These are phyloP conservation scores for Megalopta genalis DNA, from an alignment of 1,140 invertebrate genomes.

Conservation along the genomic window DNA sequence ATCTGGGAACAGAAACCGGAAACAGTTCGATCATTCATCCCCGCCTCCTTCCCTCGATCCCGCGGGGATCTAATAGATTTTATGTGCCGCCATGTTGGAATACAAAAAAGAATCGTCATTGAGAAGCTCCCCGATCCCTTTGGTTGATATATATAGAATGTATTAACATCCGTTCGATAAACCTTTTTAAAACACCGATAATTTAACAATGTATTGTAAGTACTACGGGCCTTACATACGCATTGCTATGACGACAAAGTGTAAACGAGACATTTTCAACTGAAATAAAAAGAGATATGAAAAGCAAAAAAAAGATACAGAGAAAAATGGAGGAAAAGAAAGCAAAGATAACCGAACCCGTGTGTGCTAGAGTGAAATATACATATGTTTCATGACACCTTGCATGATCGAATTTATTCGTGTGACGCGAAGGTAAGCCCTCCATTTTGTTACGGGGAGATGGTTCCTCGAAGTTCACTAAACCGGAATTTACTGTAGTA, in stretches of 20 bases:
- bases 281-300: constrained; percentile 29
- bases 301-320: neutral
- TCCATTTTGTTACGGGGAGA: neutral
- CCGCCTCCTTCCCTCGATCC: neutral
- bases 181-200: constrained; percentile 12
- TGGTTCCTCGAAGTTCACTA: neutral
- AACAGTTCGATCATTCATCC: neutral
- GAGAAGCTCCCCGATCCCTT: neutral
- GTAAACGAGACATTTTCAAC: constrained; percentile 44
- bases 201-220: constrained; percentile 48
- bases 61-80: neutral
- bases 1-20: neutral
- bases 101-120: neutral
- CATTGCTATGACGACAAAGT: constrained; percentile 34
- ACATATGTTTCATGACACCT: neutral
- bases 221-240: constrained; percentile 29
- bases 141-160: constrained; percentile 11
- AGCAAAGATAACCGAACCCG: neutral
- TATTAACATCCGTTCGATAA: constrained; percentile 16
- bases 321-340: neutral
- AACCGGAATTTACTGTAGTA: too few species aligned
- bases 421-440: neutral
- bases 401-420: neutral
- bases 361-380: neutral
- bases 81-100: neutral